These are phyloP conservation scores for Macrosteles quadrilineatus DNA, from an alignment of 1,140 invertebrate genomes.

Conservation along the genomic window DNA sequence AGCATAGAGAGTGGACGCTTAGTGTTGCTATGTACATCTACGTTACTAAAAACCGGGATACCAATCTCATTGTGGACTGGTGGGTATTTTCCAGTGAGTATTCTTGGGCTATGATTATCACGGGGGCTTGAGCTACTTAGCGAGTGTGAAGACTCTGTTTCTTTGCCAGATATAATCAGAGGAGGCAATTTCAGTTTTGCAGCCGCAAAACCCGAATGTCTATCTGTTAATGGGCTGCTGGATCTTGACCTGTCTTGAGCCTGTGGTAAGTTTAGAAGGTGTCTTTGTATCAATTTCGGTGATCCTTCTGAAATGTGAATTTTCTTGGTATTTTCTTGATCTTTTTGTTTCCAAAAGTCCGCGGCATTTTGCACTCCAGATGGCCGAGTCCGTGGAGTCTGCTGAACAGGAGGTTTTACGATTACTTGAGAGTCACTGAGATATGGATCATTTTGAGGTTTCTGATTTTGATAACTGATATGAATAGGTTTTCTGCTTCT, in stretches of 20 bases:
- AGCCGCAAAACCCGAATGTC: background rate
- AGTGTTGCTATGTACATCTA: background rate
- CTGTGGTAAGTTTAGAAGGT: background rate
- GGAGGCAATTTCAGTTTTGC: constrained; percentile 2
- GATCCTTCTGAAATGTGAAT: constrained; percentile 20
- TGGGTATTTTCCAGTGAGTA: too few species aligned
- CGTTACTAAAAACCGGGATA: background rate
- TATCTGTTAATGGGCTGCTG: background rate
- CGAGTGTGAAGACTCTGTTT: background rate
- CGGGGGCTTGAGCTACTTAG: constrained; percentile 2
- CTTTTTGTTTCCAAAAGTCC: constrained; percentile 64
- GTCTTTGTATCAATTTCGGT: constrained; percentile 14
- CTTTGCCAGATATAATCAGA: background rate
- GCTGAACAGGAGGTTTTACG: constrained; percentile 13
- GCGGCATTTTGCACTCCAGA: constrained; percentile 50
- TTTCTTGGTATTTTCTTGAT: constrained; percentile 49
- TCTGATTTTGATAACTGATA: constrained; percentile 46
- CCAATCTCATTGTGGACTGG: constrained; percentile 15
- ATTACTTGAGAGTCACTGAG: constrained; percentile 53
- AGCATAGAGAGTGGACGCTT: constrained; percentile 44
- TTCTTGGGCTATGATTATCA: constrained; percentile 15
- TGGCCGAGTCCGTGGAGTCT: background rate
- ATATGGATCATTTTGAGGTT: constrained; percentile 52
- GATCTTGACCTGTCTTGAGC: background rate
- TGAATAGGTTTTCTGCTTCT: constrained; percentile 66